These are phyloP conservation scores for Crenichthys baileyi DNA, from an alignment of 2,797 vertebrate species.

Conservation along the genomic window DNA sequence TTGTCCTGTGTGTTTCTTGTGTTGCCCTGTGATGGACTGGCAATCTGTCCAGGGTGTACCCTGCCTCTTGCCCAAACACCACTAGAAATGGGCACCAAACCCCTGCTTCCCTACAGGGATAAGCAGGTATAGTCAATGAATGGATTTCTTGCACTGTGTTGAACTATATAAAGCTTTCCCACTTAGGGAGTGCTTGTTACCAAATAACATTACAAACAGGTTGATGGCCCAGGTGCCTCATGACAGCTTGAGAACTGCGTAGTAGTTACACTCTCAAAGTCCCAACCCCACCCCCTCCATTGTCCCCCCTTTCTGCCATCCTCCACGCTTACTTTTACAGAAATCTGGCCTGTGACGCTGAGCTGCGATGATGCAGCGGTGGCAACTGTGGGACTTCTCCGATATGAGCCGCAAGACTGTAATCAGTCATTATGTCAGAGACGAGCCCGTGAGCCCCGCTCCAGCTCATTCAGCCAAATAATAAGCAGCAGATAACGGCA, in stretches of 20 bases:
- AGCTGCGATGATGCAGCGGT: constrained; percentile 38
- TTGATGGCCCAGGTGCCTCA: constrained; percentile 56
- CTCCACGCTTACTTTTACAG: constrained; percentile 8
- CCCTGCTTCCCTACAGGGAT: neutral
- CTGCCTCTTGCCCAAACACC: neutral
- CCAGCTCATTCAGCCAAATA: constrained; percentile 80
- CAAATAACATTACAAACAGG: constrained; percentile 44
- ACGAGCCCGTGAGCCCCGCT: constrained; percentile 63
- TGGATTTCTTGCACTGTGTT: neutral
- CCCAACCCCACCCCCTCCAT: constrained; percentile 1
- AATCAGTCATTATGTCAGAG: constrained; percentile 84
- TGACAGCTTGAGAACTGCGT: constrained; percentile 53
- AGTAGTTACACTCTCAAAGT: constrained; percentile 49
- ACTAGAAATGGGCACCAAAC: neutral
- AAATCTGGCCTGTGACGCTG: constrained; percentile 54
- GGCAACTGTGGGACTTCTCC: constrained; percentile 69
- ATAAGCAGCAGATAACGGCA: constrained; percentile 77
- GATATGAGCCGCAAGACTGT: constrained; percentile 75
- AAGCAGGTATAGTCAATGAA: neutral
- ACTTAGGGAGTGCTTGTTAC: constrained; percentile 43
- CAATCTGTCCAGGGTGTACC: neutral
- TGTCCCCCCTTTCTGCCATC: neutral
- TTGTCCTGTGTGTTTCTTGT: neutral
- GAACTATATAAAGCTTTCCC: neutral
- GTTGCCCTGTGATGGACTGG: neutral